These are phyloP conservation scores for Xenopus petersii DNA, from an alignment of 2,797 vertebrate species.

Conservation along the genomic window DNA sequence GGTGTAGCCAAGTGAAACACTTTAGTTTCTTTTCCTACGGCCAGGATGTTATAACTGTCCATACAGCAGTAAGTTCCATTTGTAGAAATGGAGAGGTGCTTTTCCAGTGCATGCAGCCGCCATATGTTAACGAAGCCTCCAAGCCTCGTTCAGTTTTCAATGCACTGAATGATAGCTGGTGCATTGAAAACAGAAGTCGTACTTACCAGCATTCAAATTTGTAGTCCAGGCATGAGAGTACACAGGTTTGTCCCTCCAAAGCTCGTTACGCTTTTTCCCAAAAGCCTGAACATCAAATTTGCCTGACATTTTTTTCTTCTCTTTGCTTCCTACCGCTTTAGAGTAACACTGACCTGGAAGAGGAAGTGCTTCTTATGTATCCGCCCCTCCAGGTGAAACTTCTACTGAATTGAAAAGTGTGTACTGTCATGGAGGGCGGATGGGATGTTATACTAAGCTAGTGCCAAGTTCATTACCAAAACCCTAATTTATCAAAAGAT, in stretches of 20 bases:
- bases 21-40: no score
- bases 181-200: conserved; percentile 46
- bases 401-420: conserved; percentile 13
- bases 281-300: conserved; percentile 33
- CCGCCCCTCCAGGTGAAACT: conserved; percentile 23
- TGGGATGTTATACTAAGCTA: background rate
- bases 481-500: no score
- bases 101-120: background rate
- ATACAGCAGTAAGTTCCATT: no score
- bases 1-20: no score
- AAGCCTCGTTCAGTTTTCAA: conserved; percentile 40
- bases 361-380: conserved; percentile 36
- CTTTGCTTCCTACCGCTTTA: conserved; percentile 38
- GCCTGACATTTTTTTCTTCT: conserved; percentile 41
- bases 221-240: conserved; percentile 13
- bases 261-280: conserved; percentile 29
- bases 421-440: conserved; percentile 5
- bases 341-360: conserved; percentile 47
- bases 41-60: no score
- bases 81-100: background rate
- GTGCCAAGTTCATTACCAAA: no score
- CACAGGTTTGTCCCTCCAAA: conserved; percentile 16
- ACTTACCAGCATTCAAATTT: conserved; percentile 21
- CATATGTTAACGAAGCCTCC: no score
- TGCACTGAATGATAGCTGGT: conserved; percentile 26